Base-by-base conservation (phyloP, 1,140 invertebrate species). In the Coenobita brevimanus region DNA sequence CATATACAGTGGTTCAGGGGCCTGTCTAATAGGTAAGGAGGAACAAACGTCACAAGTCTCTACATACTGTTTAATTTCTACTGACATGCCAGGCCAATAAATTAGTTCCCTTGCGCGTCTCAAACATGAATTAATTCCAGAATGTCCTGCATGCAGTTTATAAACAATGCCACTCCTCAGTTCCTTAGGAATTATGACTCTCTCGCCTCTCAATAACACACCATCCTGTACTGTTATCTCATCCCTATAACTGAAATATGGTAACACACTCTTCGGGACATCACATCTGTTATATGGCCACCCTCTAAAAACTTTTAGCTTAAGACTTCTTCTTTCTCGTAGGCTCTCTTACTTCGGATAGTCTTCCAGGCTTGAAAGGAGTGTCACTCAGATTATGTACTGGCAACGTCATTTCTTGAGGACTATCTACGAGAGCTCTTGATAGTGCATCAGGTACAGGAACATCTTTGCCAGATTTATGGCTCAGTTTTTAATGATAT, bases 61-160 rank as follows among this genome's bases (percentile, higher is more conserved):
- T 8, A 67, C 62, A 67, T 67, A 67, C 62, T 67, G 62, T 67
- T n/a, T 67, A 67, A 67, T 67, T 67, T 67, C 62, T 6, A n/a
- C 62, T 10, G 62, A 67, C 21, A 67, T 67, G 6, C 62, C 62
- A 10, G 62, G 30, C 62, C 62, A 67, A 24, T 67, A 67, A 4
- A 67, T 24, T 24, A 67, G n/a, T 10, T 67, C 62, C 4, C 62
- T 6, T 6, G 62, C 62, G 6, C 62, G 6, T 8, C 62, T n/a
- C n/a, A 67, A 33, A 67, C 62, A 67, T 24, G 62, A 67, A n/a
- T 67, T 67, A 8, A 67, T 67, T 4, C 62, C 62, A 67, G n/a
- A 8, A 50, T 50, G 46, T 8, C 46, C 46, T 50, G 46, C 46
- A 17, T 50, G 46, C 17, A 50, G 6, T 67, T 33, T 67, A 4